Base-by-base conservation (phyloP, 2,888 invertebrate species). In the Phyto melanocephala region DNA sequence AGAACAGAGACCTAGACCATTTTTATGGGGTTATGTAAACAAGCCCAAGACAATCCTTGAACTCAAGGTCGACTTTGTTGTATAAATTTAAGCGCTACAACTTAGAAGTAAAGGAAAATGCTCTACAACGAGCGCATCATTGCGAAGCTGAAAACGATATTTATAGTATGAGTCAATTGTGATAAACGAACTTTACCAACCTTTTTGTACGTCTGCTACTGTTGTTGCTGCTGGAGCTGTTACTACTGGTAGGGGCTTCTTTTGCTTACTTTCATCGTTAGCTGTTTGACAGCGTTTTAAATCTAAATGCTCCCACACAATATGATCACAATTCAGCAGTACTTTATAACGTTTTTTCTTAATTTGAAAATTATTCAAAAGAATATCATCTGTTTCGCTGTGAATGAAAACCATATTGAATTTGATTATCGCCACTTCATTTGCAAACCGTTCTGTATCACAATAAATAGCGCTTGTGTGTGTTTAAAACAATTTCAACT, bases 291-390 rank as follows among this genome's bases (percentile, higher is more conserved):
- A 93, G 93, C 93, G 71, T 58, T 84, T 85, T 10, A 47, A 84
- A 67, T 89, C 84, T 84, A 88, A 79, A 58, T 92, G 93, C 87
- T 94, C 94, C 94, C 94, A 94, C 60, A 93, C 93, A 77, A 94
- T 90, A 71, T 92, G 92, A 84, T 93, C 93, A 68, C 92, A 92
- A 89, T 94, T 93, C 85, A 94, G 93, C 89, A 94, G 93, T 15
- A 94, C 94, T 81, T 93, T 92, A 87, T 93, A 93, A 85, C 93
- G 92, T 89, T 93, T 94, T 87, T 93, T 94, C 84, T 93, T 92
- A 77, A 93, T 92, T 60, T 93, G 90, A 89, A 94, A 94, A 83
- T 93, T 93, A 85, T 92, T 93, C 24, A 93, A 86, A 80, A 91
- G 85, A 77, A 91, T 89, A 81, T 91, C 89, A 72, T 52, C 68